phyloP scores from a whole-genome alignment of 2,888 invertebrate species.

The Conistra vaccinii region DNA sequence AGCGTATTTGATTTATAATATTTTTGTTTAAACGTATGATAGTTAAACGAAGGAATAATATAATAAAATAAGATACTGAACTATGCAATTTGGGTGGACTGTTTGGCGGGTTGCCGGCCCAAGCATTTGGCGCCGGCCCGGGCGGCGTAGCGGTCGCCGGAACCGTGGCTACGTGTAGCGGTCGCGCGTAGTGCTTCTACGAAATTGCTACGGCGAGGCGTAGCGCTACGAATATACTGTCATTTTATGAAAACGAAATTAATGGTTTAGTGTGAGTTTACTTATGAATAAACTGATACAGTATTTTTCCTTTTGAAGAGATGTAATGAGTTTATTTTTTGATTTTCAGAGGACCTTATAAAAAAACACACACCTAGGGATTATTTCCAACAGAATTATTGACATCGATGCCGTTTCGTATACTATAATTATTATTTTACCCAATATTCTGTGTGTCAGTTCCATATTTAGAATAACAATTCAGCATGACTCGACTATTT shows the following conservation, averaged over 20 bases:
- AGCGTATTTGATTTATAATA: no score
- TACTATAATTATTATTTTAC: not conserved
- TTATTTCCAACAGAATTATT: not conserved
- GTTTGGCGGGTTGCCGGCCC: constrained; percentile 45
- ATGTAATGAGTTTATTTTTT: not conserved
- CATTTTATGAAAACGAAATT: not conserved
- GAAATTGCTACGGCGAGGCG: constrained; percentile 36
- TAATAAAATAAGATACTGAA: constrained; percentile 19
- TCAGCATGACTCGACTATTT: not conserved
- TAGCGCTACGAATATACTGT: constrained; percentile 28
- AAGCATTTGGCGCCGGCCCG: constrained; percentile 42
- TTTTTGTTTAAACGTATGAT: no score
- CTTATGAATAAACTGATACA: not conserved
- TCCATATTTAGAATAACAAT: not conserved
- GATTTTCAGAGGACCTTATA: not conserved
- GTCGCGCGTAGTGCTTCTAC: constrained; percentile 41
- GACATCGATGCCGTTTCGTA: no score
- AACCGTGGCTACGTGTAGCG: constrained; percentile 33
- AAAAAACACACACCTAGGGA: not conserved
- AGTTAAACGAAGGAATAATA: not conserved
- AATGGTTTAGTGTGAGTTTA: not conserved
- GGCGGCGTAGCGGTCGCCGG: constrained; percentile 36
- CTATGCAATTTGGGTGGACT: constrained; percentile 23
- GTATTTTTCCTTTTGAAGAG: not conserved
- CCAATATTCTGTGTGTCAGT: not conserved